Conservation (phyloP, 2,888 invertebrate species). For the Nebria salina region DNA sequence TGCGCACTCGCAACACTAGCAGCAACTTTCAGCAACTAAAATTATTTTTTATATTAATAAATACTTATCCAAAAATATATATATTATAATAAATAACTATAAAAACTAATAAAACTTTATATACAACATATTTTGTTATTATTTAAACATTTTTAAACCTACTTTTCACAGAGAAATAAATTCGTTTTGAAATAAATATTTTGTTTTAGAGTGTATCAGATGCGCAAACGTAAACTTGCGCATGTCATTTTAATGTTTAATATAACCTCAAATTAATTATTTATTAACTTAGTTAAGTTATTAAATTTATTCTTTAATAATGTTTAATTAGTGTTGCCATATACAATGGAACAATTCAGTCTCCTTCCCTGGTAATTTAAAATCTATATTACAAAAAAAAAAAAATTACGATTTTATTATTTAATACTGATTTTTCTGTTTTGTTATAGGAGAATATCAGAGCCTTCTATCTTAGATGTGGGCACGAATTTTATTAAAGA, state of each 20-base stretch:
- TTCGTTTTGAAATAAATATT: background rate
- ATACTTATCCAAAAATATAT: background rate
- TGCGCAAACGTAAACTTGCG: background rate
- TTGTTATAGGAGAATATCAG: conserved; percentile 48
- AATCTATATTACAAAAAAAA: background rate
- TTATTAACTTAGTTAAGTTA: background rate
- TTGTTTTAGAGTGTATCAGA: background rate
- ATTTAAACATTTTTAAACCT: too few relatives aligned
- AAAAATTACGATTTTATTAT: background rate
- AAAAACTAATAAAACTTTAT: background rate
- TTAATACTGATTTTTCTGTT: background rate
- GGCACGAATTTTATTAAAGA: conserved; percentile 38
- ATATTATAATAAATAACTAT: background rate
- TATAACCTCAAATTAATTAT: background rate
- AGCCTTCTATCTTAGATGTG: conserved; percentile 29
- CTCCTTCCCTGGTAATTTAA: conserved; percentile 25
- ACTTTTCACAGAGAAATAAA: too few relatives aligned
- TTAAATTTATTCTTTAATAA: background rate
- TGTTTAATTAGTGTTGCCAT: background rate
- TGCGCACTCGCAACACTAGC: conserved; percentile 8
- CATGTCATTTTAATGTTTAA: background rate
- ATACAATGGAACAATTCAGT: conserved; percentile 26
- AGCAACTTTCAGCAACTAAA: background rate
- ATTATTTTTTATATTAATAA: background rate
- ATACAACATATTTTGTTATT: too few relatives aligned